Evolutionary conservation across 2,113 vertebrate genomes (phyloP).

Genomic region (Sorex fumeus): DNA sequence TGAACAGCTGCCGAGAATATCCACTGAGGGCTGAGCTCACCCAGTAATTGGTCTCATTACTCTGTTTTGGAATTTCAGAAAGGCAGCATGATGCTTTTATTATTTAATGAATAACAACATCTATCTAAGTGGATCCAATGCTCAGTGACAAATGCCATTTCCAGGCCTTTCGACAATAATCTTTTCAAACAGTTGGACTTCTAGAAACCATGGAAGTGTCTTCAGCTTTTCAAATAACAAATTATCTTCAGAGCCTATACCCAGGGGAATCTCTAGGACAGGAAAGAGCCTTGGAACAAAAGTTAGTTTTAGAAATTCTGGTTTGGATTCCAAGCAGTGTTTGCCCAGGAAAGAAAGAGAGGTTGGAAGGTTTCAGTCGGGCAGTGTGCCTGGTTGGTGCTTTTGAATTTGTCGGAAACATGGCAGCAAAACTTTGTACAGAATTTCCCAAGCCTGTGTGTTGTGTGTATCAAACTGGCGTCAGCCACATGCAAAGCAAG

Average conservation of each 20-base stretch:
- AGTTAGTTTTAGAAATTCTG: not conserved
- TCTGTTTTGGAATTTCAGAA: slow-evolving; percentile 64
- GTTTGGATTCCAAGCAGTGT: slow-evolving; percentile 12
- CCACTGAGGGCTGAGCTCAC: slow-evolving; percentile 24
- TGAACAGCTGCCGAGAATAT: slow-evolving; percentile 43
- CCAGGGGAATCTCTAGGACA: slow-evolving; percentile 19
- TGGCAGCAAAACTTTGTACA: not conserved
- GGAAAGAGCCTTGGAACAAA: not conserved
- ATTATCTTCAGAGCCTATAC: slow-evolving; percentile 37
- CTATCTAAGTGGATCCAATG: not conserved
- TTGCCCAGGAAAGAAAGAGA: not conserved
- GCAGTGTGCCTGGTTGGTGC: not conserved
- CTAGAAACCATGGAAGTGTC: slow-evolving; percentile 14
- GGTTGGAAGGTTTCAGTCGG: not conserved
- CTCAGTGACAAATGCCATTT: slow-evolving; percentile 60
- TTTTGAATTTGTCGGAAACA: not conserved
- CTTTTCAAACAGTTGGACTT: slow-evolving; percentile 53
- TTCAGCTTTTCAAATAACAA: slow-evolving; percentile 37
- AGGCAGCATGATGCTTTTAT: slow-evolving; percentile 52
- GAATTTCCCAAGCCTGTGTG: not conserved
- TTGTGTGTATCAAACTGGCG: not conserved
- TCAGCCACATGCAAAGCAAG: too few relatives aligned
- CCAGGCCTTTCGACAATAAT: not conserved
- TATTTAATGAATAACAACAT: slow-evolving; percentile 43
- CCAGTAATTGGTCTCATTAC: slow-evolving; percentile 64